These are phyloP conservation scores for Pentalonia nigronervosa DNA, from an alignment of 1,140 invertebrate genomes.

Conservation along the genomic window DNA sequence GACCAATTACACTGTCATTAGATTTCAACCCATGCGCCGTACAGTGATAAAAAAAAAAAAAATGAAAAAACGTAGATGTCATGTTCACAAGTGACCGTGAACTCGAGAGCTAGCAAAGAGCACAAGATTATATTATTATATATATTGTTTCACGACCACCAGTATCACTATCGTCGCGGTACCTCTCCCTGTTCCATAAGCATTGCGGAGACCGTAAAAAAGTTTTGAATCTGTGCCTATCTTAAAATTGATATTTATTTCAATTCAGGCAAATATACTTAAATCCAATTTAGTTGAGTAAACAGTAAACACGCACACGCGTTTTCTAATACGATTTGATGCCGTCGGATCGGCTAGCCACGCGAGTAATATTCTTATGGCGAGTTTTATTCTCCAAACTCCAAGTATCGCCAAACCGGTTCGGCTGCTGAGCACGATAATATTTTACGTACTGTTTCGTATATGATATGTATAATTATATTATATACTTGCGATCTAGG, in stretches of 20 bases:
- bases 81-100: conserved; percentile 23
- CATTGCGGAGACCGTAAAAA: neutral
- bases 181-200: neutral
- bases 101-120: conserved; percentile 16
- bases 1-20: conserved; percentile 40
- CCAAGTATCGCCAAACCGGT: conserved; percentile 27
- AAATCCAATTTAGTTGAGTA: conserved; percentile 10
- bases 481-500: conserved; percentile 13
- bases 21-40: conserved; percentile 9
- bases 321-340: neutral
- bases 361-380: neutral
- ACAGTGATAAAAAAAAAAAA: conserved; percentile 12
- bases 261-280: neutral
- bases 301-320: conserved; percentile 2
- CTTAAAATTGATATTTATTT: conserved; percentile 18
- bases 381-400: neutral
- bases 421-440: neutral
- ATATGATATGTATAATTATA: neutral
- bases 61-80: neutral
- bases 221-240: neutral
- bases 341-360: neutral
- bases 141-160: neutral
- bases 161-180: neutral
- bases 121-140: conserved; percentile 24
- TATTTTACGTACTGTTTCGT: neutral